Conservation (phyloP, 2,113 vertebrate genomes). For the Myrmecophaga tridactyla region DNA sequence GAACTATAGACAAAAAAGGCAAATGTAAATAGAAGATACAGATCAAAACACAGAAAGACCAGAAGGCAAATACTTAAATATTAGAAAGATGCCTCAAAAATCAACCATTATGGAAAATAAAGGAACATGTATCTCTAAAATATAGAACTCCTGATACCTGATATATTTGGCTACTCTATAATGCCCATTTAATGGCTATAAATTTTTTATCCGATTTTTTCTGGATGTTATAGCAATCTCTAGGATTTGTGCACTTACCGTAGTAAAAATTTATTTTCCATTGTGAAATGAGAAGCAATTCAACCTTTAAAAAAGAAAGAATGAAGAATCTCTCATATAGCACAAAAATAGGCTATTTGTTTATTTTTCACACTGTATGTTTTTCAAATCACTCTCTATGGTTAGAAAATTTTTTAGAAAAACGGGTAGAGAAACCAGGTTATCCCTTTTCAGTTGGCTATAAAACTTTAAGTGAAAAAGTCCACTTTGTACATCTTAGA, state of each 20-base stretch:
- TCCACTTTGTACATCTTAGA: neutral
- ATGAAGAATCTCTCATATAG: neutral
- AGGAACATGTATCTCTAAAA: conserved; percentile 27
- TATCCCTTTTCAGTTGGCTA: conserved; percentile 41
- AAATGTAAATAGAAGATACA: conserved; percentile 20
- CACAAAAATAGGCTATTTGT: conserved; percentile 65
- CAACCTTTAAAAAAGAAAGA: conserved; percentile 40
- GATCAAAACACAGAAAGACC: conserved; percentile 9
- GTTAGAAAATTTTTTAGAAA: conserved; percentile 63
- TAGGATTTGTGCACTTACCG: neutral
- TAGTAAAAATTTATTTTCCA: neutral
- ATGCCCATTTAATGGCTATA: neutral
- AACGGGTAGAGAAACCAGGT: conserved; percentile 39
- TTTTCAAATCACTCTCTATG: conserved; percentile 60
- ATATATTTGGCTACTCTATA: neutral
- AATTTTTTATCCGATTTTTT: neutral
- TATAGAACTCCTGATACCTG: neutral
- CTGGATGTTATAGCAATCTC: neutral
- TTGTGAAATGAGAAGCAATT: conserved; percentile 47
- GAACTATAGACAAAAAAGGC: neutral
- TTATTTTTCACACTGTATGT: conserved; percentile 67
- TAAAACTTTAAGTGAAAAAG: neutral
- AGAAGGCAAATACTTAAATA: conserved; percentile 39
- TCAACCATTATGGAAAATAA: conserved; percentile 1
- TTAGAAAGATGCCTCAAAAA: conserved; percentile 33